phyloP scores from a whole-genome alignment of 2,797 vertebrate genomes.

The Podarcis lilfordi region DNA sequence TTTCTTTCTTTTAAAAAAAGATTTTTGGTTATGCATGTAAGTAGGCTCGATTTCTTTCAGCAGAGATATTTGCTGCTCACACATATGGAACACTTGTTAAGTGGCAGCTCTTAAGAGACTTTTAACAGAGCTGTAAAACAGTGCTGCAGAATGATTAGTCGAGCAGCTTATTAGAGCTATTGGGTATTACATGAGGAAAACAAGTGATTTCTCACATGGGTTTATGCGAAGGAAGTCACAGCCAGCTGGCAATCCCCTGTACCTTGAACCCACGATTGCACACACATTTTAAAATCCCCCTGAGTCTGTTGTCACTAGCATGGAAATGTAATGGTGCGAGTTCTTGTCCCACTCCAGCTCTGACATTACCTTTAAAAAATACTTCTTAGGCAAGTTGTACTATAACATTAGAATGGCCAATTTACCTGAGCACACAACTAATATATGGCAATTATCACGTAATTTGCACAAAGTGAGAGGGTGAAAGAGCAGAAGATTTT shows the following conservation, averaged over 20 bases:
- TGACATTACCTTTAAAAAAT: constrained; percentile 28
- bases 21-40: constrained; percentile 25
- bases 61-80: not conserved
- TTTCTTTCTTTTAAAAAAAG: constrained; percentile 19
- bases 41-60: constrained; percentile 9
- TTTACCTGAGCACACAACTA: constrained; percentile 49
- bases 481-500: constrained; percentile 47
- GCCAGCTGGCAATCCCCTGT: not conserved
- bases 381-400: not conserved
- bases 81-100: not conserved
- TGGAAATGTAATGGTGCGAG: not conserved
- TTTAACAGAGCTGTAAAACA: not conserved
- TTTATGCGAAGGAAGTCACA: not conserved
- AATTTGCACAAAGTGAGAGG: constrained; percentile 38
- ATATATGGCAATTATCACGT: constrained; percentile 45
- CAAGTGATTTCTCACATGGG: not conserved
- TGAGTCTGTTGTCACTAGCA: not conserved
- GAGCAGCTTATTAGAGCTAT: not conserved
- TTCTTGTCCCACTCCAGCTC: not conserved
- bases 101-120: not conserved
- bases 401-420: constrained; percentile 10
- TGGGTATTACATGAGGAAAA: not conserved
- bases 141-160: not conserved
- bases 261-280: no score
- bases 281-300: no score